Conservation (phyloP, 2,113 vertebrate species). For the Fulmarus glacialis region DNA sequence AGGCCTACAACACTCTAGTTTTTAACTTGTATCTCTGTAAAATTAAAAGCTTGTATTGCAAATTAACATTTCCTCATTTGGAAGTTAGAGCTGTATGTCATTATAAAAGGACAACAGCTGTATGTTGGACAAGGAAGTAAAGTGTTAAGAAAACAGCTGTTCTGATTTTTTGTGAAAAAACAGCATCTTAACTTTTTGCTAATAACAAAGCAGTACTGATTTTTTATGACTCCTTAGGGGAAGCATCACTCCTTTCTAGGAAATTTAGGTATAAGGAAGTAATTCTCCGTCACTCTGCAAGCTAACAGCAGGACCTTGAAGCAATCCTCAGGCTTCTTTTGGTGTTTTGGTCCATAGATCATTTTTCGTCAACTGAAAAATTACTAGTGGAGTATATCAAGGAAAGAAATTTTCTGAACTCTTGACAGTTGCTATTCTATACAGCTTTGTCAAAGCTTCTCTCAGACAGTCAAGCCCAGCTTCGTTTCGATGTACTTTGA, state of each 20-base stretch:
- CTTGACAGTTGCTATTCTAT: not conserved
- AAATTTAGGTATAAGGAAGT: not conserved
- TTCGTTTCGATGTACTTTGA: not conserved
- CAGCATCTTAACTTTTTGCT: not conserved
- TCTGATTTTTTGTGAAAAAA: not conserved
- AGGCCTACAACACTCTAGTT: not conserved
- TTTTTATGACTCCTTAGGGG: not conserved
- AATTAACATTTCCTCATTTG: not conserved
- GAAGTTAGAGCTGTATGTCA: not conserved
- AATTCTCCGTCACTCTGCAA: not conserved
- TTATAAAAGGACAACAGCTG: not conserved
- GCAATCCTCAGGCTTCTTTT: not conserved
- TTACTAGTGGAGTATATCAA: not conserved
- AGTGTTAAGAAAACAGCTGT: not conserved
- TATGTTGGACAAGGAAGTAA: not conserved
- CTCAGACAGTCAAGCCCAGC: not conserved
- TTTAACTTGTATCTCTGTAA: not conserved
- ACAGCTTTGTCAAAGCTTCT: not conserved
- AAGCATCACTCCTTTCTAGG: not conserved
- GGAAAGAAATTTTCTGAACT: not conserved
- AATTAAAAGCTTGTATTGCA: not conserved
- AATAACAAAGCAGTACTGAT: not conserved
- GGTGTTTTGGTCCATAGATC: not conserved
- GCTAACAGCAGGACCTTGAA: not conserved
- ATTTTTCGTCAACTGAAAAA: not conserved